Conservation (phyloP, 2,113 vertebrate genomes). For the Camelus dromedarius region DNA sequence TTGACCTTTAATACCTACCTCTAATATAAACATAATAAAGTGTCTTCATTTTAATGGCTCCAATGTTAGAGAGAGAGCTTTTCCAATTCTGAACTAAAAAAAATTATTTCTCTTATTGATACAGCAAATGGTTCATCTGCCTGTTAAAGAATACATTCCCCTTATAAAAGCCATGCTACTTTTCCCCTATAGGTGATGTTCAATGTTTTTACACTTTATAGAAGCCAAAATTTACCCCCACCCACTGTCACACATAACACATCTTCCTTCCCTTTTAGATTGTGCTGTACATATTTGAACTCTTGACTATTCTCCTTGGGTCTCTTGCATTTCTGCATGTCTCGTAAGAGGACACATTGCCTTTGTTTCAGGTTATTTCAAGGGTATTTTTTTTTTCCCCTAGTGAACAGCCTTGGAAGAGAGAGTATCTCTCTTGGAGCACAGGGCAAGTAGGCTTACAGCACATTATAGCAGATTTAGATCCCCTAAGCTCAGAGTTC, state of each 20-base stretch:
- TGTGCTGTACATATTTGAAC: neutral
- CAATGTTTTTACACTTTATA: neutral
- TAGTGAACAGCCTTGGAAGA: neutral
- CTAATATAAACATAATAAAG: neutral
- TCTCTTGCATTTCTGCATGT: neutral
- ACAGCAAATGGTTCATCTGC: neutral
- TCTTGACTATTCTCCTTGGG: neutral
- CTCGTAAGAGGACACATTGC: neutral
- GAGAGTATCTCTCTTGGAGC: neutral
- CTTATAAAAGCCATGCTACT: neutral
- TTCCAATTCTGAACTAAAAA: neutral
- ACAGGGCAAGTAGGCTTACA: neutral
- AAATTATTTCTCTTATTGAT: neutral
- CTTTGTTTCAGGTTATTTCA: neutral
- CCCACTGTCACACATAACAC: neutral
- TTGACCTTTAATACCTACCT: conserved; percentile 22
- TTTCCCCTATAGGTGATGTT: neutral
- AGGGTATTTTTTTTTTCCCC: neutral
- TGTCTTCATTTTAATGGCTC: neutral
- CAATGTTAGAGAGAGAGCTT: neutral
- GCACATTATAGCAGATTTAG: neutral
- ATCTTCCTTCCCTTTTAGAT: neutral
- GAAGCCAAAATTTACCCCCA: neutral
- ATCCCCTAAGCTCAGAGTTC: neutral
- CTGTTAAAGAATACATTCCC: neutral